Conservation (phyloP, 2,113 vertebrate species). For the Caranx ignobilis region DNA sequence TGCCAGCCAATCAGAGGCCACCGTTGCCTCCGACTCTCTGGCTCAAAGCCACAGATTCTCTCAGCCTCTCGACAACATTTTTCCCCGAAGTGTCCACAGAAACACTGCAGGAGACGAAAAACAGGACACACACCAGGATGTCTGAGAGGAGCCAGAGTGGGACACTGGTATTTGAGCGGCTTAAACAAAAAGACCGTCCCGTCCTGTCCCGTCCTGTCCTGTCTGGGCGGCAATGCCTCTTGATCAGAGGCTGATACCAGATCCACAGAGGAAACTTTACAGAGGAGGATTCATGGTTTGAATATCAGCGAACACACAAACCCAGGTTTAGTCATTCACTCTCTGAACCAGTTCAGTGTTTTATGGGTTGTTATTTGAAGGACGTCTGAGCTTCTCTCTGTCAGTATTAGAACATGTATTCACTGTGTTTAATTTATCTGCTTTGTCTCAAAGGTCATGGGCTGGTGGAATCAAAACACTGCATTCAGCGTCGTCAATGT, state of each 20-base stretch:
- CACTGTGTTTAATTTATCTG: no score
- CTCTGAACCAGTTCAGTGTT: no score
- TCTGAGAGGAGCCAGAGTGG: slow-evolving; percentile 33
- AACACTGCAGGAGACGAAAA: neutral
- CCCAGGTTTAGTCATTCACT: slow-evolving; percentile 23
- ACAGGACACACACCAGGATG: neutral
- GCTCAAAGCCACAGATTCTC: slow-evolving; percentile 46
- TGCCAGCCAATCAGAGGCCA: slow-evolving; percentile 58
- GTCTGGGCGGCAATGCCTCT: no score
- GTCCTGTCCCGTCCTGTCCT: no score
- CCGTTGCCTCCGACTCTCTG: slow-evolving; percentile 10
- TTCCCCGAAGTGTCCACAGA: slow-evolving; percentile 39
- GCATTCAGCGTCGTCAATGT: no score
- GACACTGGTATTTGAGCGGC: slow-evolving; percentile 50
- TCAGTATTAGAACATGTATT: no score
- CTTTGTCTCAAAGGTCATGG: no score
- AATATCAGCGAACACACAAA: slow-evolving; percentile 28
- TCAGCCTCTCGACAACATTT: slow-evolving; percentile 1
- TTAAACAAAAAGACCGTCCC: slow-evolving; percentile 54
- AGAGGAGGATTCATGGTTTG: slow-evolving; percentile 23
- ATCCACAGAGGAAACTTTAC: slow-evolving; percentile 13
- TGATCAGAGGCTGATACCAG: slow-evolving; percentile 37
- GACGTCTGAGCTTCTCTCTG: no score
- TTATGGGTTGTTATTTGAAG: no score
- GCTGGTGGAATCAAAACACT: no score